These are phyloP conservation scores for Anguilla marmorata DNA, from an alignment of 2,797 vertebrate genomes.

Conservation along the genomic window DNA sequence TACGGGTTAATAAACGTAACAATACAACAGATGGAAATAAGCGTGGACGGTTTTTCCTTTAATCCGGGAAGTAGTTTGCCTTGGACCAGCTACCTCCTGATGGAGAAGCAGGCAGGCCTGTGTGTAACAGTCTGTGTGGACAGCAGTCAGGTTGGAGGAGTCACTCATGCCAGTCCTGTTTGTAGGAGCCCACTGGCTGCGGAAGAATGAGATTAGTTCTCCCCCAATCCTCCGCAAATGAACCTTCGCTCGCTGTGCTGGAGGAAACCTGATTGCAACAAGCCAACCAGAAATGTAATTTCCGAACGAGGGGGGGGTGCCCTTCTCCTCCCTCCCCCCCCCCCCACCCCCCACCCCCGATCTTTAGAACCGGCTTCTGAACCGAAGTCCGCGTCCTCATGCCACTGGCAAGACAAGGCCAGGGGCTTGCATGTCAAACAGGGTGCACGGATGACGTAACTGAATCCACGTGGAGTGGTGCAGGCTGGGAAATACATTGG, in stretches of 20 bases:
- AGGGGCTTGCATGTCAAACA: neutral
- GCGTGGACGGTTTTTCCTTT: neutral
- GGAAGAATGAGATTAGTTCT: constrained; percentile 39
- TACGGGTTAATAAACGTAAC: neutral
- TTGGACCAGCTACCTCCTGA: neutral
- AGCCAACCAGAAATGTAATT: constrained; percentile 50
- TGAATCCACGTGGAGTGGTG: neutral
- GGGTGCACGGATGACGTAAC: neutral
- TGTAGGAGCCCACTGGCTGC: constrained; percentile 23
- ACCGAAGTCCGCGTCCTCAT: neutral
- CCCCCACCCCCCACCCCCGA: neutral
- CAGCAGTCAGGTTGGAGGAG: neutral
- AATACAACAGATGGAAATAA: neutral
- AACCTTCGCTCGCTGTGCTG: constrained; percentile 36
- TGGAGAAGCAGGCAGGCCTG: neutral
- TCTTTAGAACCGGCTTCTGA: neutral
- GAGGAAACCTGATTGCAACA: constrained; percentile 43
- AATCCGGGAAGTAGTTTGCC: neutral
- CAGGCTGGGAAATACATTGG: neutral
- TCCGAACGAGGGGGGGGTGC: constrained; percentile 25
- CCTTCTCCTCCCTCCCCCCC: neutral
- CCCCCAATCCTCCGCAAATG: constrained; percentile 38
- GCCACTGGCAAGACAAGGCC: neutral
- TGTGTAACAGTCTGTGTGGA: neutral
- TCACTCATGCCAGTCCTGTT: constrained; percentile 20